Base-by-base conservation (phyloP, 2,113 vertebrate genomes). In the Dryoscopus gambensis region DNA sequence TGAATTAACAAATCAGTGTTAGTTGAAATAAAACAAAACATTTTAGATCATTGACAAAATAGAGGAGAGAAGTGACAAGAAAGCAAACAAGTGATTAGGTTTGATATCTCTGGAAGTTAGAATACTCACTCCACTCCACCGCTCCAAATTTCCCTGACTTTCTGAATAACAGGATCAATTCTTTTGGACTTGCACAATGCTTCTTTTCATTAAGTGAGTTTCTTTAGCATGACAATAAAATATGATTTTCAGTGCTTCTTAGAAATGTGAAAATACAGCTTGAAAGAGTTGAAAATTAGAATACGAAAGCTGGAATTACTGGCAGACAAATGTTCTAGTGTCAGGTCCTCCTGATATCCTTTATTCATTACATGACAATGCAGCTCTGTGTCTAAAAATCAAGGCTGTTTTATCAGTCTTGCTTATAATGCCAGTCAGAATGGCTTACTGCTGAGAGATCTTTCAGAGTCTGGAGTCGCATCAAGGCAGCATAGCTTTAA, bases 211-310 rank as follows among this genome's bases (percentile, higher is more conserved):
- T 85, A 84, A 96, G 39, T 74, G 55, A 22, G 27, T 79, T 94
- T 84, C 59, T 83, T 95, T 87, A 95, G 65, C 89, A 86, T 96
- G 74, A 95, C 90, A 96, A 95, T 96, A 78, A 95, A 91, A 90
- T 88, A 87, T 64, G 67, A 97, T 97, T 97, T 97, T 81, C 93
- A 95, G 73, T 52, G 33, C 79, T 87, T 53, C 91, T 93, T 90
- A 55, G 44, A 47, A 91, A 93, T 94, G 57, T 85, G 89, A 95
- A 94, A 95, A 81, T 90, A 91, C 57, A 71, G 47, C 84, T 89
- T 96, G 87, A 96, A 96, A 83, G 87, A 90, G 33, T 90, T 89
- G 79, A 89, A 92, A 94, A 91, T 94, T 44, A 90, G 94, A 94
- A 65, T 89, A 83, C 65, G 80, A 79, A 94, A 90, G 68, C 89